Evolutionary conservation across 2,797 vertebrate species (phyloP).

Genomic region (Sylvia borin): DNA sequence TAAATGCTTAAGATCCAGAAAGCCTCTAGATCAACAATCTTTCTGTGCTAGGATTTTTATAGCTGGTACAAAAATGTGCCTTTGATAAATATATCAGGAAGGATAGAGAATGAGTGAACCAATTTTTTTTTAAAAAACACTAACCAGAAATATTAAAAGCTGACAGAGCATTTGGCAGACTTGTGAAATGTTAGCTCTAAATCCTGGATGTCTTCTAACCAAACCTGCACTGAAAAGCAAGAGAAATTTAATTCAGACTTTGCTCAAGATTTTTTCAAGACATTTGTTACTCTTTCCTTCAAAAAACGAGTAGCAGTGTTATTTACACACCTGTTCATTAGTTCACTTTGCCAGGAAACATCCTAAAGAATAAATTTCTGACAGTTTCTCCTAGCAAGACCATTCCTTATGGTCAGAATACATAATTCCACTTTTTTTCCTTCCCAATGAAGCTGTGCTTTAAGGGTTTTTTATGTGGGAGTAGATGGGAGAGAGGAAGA

Average conservation of each 20-base stretch:
- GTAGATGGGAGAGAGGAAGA: not conserved
- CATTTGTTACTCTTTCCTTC: not conserved
- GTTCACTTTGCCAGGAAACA: not conserved
- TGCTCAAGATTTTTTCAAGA: not conserved
- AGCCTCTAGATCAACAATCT: not conserved
- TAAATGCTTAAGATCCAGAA: not conserved
- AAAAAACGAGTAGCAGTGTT: not conserved
- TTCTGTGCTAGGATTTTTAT: not conserved
- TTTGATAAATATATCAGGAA: constrained; percentile 9
- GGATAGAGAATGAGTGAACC: not conserved
- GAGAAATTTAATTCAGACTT: not conserved
- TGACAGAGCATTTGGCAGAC: not conserved
- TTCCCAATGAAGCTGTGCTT: not conserved
- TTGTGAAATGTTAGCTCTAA: not conserved
- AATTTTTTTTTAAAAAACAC: not conserved
- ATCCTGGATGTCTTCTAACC: not conserved
- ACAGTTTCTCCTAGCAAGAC: not conserved
- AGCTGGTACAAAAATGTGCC: not conserved
- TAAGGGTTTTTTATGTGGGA: not conserved
- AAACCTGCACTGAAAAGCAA: not conserved
- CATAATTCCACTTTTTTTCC: not conserved
- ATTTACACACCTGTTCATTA: not conserved
- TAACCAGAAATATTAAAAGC: constrained; percentile 13
- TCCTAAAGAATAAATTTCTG: not conserved
- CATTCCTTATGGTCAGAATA: not conserved